These are phyloP conservation scores for Cryptocheilus praepositus DNA, from an alignment of 2,888 invertebrate genomes.

Conservation along the genomic window DNA sequence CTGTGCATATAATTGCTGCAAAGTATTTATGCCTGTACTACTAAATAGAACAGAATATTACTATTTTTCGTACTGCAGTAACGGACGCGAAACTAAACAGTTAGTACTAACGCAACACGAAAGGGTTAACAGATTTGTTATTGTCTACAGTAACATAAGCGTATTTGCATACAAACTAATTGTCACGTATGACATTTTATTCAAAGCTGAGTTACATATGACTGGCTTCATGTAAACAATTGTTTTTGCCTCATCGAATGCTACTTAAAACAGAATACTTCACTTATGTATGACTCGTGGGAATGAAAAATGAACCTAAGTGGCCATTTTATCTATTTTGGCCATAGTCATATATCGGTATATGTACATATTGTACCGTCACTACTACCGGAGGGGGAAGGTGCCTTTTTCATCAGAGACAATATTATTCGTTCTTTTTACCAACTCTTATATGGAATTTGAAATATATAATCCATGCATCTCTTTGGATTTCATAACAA, in stretches of 20 bases:
- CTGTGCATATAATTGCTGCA: conserved; percentile 1
- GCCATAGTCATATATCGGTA: conserved; percentile 32
- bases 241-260: conserved; percentile 45
- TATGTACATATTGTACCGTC: conserved; percentile 23
- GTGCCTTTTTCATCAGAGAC: too few relatives aligned
- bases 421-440: conserved; percentile 16
- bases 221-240: conserved; percentile 40
- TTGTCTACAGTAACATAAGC: background rate
- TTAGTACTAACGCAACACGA: background rate
- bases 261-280: conserved; percentile 36
- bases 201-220: conserved; percentile 15
- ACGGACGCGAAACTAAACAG: too few relatives aligned
- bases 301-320: conserved; percentile 47
- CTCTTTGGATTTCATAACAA: background rate
- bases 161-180: background rate
- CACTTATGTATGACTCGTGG: conserved; percentile 51
- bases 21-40: conserved; percentile 1
- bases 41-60: background rate
- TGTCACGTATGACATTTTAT: too few relatives aligned
- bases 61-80: too few relatives aligned
- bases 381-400: conserved; percentile 5
- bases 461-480: background rate
- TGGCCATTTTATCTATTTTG: conserved; percentile 38
- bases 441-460: background rate
- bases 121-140: background rate